phyloP scores from a whole-genome alignment of 2,888 invertebrate species.

The Dichetophora obliterata region DNA sequence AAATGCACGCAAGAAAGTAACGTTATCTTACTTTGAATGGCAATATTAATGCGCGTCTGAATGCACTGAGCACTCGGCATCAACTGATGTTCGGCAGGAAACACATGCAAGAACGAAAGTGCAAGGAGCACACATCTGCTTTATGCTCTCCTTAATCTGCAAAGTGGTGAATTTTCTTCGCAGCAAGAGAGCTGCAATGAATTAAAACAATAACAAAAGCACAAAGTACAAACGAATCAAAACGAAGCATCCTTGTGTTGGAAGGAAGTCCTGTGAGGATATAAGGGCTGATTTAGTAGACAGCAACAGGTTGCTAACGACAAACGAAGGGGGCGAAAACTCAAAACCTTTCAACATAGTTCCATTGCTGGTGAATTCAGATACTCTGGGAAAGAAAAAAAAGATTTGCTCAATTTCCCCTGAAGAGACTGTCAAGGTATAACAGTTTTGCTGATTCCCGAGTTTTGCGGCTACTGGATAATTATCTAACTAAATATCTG shows the following conservation, averaged over 20 bases:
- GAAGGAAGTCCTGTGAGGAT: neutral
- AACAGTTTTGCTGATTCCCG: too few species aligned
- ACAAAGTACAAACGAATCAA: neutral
- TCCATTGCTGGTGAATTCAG: neutral
- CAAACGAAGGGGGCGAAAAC: too few species aligned
- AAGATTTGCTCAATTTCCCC: conserved; percentile 11
- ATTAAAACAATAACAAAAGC: neutral
- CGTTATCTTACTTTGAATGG: neutral
- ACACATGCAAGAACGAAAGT: neutral
- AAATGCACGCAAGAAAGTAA: neutral
- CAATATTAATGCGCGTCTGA: neutral
- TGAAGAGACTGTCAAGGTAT: neutral
- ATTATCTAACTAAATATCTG: too few species aligned
- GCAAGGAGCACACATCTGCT: neutral
- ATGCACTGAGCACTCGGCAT: conserved; percentile 30
- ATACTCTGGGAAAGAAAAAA: neutral
- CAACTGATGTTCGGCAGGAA: conserved; percentile 24
- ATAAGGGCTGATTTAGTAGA: neutral
- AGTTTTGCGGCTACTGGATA: too few species aligned
- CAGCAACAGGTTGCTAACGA: neutral
- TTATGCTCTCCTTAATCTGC: neutral
- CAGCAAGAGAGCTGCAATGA: neutral
- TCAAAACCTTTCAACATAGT: too few species aligned
- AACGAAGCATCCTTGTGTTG: neutral
- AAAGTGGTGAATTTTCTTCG: neutral